phyloP scores from a whole-genome alignment of 2,888 invertebrate species.

The Temnothorax unifasciatus region DNA sequence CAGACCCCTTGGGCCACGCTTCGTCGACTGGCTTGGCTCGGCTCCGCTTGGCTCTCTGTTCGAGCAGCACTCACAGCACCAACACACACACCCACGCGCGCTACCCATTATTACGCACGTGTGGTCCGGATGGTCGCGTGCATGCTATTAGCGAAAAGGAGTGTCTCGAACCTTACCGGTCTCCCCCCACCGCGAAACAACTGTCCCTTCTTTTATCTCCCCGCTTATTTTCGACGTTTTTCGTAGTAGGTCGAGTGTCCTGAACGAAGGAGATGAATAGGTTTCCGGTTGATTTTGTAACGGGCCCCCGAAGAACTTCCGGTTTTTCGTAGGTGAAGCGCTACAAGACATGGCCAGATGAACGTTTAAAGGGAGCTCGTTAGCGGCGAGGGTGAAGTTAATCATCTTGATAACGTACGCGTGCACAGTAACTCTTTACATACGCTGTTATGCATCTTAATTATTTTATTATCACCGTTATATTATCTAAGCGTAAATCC shows the following conservation, averaged over 20 bases:
- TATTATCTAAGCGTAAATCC: slow-evolving; percentile 5
- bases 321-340: slow-evolving; percentile 46
- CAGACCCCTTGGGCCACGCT: slow-evolving; percentile 61
- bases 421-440: slow-evolving; percentile 7
- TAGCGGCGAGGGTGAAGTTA: slow-evolving; percentile 4
- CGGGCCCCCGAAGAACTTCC: slow-evolving; percentile 50
- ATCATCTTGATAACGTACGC: slow-evolving; percentile 10
- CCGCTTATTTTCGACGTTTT: slow-evolving; percentile 31
- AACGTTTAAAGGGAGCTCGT: slow-evolving; percentile 26
- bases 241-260: slow-evolving; percentile 28
- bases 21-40: slow-evolving; percentile 55
- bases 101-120: slow-evolving; percentile 84
- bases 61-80: slow-evolving; percentile 28
- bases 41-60: slow-evolving; percentile 36
- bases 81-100: slow-evolving; percentile 75
- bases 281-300: slow-evolving; percentile 64
- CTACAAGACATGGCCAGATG: not conserved
- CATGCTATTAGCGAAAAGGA: slow-evolving; percentile 83
- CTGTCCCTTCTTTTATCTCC: slow-evolving; percentile 64
- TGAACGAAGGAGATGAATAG: slow-evolving; percentile 66
- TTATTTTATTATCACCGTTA: slow-evolving; percentile 11
- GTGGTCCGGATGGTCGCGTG: slow-evolving; percentile 85
- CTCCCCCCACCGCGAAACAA: slow-evolving; percentile 63
- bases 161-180: slow-evolving; percentile 69
- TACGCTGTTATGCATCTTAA: not conserved